Evolutionary conservation across 2,888 invertebrate genomes (phyloP).

Genomic region (Lymantria dispar): DNA sequence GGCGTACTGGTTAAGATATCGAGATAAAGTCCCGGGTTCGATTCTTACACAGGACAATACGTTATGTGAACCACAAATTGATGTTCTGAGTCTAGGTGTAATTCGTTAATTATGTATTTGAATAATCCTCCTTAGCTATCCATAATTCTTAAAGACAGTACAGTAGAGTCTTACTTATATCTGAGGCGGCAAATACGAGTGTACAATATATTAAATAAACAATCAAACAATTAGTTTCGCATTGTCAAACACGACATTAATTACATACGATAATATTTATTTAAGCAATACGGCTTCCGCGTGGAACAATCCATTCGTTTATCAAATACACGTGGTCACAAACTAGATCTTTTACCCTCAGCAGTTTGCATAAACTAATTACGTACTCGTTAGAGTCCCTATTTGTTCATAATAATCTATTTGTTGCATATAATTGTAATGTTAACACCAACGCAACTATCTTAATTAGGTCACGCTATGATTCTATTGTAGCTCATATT

Average conservation of each 20-base stretch:
- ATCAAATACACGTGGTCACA: slow-evolving; percentile 53
- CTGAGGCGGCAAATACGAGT: too few relatives aligned
- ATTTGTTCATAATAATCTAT: slow-evolving; percentile 43
- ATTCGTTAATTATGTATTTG: too few relatives aligned
- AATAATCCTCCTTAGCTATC: too few relatives aligned
- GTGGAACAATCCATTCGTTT: slow-evolving; percentile 42
- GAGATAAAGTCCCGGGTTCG: too few relatives aligned
- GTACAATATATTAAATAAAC: slow-evolving; percentile 9
- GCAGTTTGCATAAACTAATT: slow-evolving; percentile 50
- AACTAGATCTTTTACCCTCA: slow-evolving; percentile 51
- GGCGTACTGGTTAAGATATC: too few relatives aligned
- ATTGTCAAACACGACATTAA: slow-evolving; percentile 38
- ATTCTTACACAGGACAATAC: too few relatives aligned
- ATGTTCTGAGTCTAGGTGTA: too few relatives aligned
- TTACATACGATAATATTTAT: slow-evolving; percentile 38
- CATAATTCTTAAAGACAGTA: too few relatives aligned
- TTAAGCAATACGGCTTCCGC: slow-evolving; percentile 36
- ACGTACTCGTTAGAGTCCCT: slow-evolving; percentile 37
- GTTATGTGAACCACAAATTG: too few relatives aligned
- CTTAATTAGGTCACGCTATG: slow-evolving; percentile 39
- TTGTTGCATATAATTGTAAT: slow-evolving; percentile 37
- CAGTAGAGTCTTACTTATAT: too few relatives aligned
- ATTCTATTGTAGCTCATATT: slow-evolving; percentile 45
- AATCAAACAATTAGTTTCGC: slow-evolving; percentile 42
- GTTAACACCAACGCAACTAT: slow-evolving; percentile 30